A percentile compares a stretch with the other conserved stretches of the same genome.
phyloP scores from a whole-genome alignment of 2,888 invertebrate genomes.

The Chaetoderma sp. region DNA sequence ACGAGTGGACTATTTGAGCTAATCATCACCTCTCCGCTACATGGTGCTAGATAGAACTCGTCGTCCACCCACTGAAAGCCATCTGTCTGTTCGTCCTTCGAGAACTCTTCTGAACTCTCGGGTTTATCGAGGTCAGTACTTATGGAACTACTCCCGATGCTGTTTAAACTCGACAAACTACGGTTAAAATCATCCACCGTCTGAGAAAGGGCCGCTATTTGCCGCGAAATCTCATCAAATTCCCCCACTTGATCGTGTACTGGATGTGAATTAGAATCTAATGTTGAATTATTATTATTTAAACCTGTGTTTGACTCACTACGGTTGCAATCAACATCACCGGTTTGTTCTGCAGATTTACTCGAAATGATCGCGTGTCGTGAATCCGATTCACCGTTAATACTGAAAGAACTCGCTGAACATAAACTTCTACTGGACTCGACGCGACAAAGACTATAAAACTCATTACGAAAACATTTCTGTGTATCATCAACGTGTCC shows the following conservation, averaged over 20 bases:
- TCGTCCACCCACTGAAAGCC: conserved; percentile 63
- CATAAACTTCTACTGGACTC: conserved; percentile 50
- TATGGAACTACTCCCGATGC: conserved; percentile 44
- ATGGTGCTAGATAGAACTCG: conserved; percentile 56
- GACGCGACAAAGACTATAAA: conserved; percentile 60
- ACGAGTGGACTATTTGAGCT: no score
- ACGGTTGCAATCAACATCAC: background rate
- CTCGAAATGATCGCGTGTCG: background rate
- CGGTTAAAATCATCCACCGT: conserved; percentile 57
- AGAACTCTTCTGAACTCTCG: background rate
- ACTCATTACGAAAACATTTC: conserved; percentile 55
- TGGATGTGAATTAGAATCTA: background rate
- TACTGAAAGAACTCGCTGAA: conserved; percentile 35
- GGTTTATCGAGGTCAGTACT: conserved; percentile 3
- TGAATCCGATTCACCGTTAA: background rate
- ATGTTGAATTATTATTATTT: no score
- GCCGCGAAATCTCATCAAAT: conserved; percentile 57
- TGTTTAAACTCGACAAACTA: conserved; percentile 56
- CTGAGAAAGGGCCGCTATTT: conserved; percentile 56
- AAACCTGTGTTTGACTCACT: background rate
- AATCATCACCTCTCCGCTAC: conserved; percentile 54
- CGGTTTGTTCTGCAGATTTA: background rate
- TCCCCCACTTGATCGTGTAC: conserved; percentile 25
- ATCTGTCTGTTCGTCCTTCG: conserved; percentile 28
- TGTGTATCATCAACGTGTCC: conserved; percentile 23